Percentiles rank a stretch among this genome's conserved stretches.
Conservation (phyloP, 2,113 vertebrate genomes). For the Albula glossodonta region DNA sequence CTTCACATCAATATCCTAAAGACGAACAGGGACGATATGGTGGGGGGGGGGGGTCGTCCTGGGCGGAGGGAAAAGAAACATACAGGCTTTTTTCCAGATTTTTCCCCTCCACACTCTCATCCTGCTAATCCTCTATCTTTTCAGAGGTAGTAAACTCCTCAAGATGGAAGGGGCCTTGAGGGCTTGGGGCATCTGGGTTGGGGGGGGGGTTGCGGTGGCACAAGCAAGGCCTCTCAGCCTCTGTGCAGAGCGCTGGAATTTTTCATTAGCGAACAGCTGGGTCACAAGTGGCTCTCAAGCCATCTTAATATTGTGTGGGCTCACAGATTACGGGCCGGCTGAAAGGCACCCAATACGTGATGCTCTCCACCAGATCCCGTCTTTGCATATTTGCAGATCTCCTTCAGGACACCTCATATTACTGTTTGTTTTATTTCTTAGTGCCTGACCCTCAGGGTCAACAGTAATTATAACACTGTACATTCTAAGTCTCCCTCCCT, state of each 20-base stretch:
- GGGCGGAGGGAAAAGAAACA: conserved; percentile 64
- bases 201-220: conserved; percentile 41
- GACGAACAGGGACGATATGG: conserved; percentile 67
- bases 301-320: conserved; percentile 88
- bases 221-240: conserved; percentile 82
- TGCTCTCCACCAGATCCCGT: conserved; percentile 78
- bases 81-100: conserved; percentile 81
- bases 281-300: conserved; percentile 93
- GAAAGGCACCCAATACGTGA: conserved; percentile 76
- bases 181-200: conserved; percentile 30
- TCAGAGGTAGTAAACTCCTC: conserved; percentile 89
- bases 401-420: conserved; percentile 80
- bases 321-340: conserved; percentile 71
- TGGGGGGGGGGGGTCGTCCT: neutral
- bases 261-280: conserved; percentile 99
- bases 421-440: conserved; percentile 80
- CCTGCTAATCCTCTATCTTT: conserved; percentile 93
- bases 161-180: conserved; percentile 75
- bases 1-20: conserved; percentile 79
- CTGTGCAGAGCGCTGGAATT: conserved; percentile 90
- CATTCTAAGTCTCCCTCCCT: conserved; percentile 68
- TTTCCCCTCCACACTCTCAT: conserved; percentile 66
- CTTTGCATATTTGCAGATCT: conserved; percentile 89
- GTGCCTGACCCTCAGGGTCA: conserved; percentile 69
- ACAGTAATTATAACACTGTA: conserved; percentile 74